phyloP scores from a whole-genome alignment of 2,113 vertebrate species.

The Phylloscopus trochilus region DNA sequence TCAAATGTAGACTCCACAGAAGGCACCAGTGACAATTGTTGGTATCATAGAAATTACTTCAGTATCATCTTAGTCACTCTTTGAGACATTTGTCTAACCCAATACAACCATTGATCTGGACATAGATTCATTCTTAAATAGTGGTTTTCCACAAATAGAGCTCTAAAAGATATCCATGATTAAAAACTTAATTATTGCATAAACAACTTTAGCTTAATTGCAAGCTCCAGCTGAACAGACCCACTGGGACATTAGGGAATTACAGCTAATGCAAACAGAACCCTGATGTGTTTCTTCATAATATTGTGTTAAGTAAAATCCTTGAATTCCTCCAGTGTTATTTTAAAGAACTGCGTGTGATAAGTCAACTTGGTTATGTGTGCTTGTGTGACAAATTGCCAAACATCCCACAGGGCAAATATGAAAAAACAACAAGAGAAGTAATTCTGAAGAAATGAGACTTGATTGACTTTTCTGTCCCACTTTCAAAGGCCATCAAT shows the following conservation, averaged over 20 bases:
- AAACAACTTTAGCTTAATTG: neutral
- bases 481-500: slow-evolving; percentile 16
- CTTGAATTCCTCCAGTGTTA: slow-evolving; percentile 20
- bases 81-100: neutral
- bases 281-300: neutral
- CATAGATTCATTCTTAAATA: neutral
- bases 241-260: neutral
- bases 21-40: neutral
- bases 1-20: neutral
- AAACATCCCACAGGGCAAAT: slow-evolving; percentile 32
- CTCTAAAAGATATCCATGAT: neutral
- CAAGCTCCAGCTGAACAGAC: neutral
- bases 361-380: slow-evolving; percentile 18
- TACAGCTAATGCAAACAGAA: neutral
- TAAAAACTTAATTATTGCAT: slow-evolving; percentile 6
- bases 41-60: neutral
- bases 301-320: neutral
- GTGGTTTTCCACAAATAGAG: neutral
- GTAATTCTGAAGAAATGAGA: slow-evolving; percentile 13
- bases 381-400: slow-evolving; percentile 20
- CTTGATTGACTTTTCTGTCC: slow-evolving; percentile 35
- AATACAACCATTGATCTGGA: neutral
- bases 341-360: slow-evolving; percentile 7
- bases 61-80: neutral
- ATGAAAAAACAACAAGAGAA: slow-evolving; percentile 18